Conservation (phyloP, 2,113 vertebrate genomes). For the Pterocles orientalis region DNA sequence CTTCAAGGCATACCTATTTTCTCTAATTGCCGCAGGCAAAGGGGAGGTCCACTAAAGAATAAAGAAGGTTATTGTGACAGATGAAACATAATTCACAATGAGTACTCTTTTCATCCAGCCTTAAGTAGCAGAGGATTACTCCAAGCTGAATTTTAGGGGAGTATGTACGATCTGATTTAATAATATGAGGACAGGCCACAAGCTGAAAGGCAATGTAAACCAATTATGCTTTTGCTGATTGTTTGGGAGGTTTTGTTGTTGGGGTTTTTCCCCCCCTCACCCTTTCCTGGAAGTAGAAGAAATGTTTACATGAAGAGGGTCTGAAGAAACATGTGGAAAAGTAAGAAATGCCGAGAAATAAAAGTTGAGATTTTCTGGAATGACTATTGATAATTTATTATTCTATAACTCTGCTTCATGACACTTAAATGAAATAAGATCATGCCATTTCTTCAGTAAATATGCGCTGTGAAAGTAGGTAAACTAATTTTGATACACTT, state of each 20-base stretch:
- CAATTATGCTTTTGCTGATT: slow-evolving; percentile 55
- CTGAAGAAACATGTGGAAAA: slow-evolving; percentile 59
- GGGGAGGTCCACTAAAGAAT: slow-evolving; percentile 78
- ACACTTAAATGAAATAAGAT: slow-evolving; percentile 64
- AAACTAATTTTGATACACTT: slow-evolving; percentile 74
- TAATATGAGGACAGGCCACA: slow-evolving; percentile 61
- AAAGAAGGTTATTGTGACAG: slow-evolving; percentile 83
- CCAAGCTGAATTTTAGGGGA: slow-evolving; percentile 75
- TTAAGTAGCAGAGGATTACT: slow-evolving; percentile 76
- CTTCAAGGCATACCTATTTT: slow-evolving; percentile 79
- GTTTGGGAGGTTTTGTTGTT: slow-evolving; percentile 34
- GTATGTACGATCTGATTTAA: slow-evolving; percentile 68
- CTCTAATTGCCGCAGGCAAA: slow-evolving; percentile 80
- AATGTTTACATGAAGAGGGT: slow-evolving; percentile 48
- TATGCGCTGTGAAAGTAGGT: slow-evolving; percentile 77
- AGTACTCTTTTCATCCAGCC: slow-evolving; percentile 78
- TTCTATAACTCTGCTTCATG: slow-evolving; percentile 60
- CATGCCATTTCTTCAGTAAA: slow-evolving; percentile 68
- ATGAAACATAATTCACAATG: slow-evolving; percentile 83
- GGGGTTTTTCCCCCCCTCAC: not conserved
- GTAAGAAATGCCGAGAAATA: slow-evolving; percentile 56
- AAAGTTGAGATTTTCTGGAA: slow-evolving; percentile 58
- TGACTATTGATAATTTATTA: slow-evolving; percentile 51
- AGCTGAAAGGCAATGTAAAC: slow-evolving; percentile 58
- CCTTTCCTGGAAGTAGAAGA: slow-evolving; percentile 62